Conservation (phyloP, 2,888 invertebrate species). For the Erebia epiphron region DNA sequence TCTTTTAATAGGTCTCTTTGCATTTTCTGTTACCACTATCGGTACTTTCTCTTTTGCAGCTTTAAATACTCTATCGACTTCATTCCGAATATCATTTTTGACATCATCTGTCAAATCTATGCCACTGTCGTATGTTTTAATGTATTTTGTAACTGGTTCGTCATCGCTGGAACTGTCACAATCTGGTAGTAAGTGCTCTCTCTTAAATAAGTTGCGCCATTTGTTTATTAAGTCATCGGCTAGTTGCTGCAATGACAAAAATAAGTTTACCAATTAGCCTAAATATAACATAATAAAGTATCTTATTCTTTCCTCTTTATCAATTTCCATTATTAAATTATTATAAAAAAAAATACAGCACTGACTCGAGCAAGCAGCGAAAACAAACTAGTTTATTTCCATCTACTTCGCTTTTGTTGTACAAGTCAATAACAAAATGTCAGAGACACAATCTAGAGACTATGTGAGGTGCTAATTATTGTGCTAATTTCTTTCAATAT, state of each 20-base stretch:
- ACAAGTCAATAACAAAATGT: no score
- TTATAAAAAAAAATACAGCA: no score
- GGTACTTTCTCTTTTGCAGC: conserved; percentile 35
- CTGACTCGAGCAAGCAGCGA: no score
- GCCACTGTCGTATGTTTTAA: conserved; percentile 57
- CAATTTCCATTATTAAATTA: no score
- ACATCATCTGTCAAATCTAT: conserved; percentile 62
- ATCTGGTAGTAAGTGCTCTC: conserved; percentile 45
- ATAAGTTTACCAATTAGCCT: neutral
- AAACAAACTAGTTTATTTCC: no score
- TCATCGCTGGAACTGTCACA: conserved; percentile 57
- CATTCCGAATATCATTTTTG: conserved; percentile 57
- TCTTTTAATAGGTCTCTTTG: conserved; percentile 36
- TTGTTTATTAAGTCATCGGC: conserved; percentile 58
- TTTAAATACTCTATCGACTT: conserved; percentile 56
- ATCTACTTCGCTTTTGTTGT: no score
- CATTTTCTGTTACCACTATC: conserved; percentile 21
- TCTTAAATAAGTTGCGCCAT: conserved; percentile 55
- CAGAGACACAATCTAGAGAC: no score
- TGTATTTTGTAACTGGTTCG: conserved; percentile 70
- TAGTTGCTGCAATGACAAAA: conserved; percentile 51
- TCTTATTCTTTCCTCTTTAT: no score
- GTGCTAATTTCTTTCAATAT: no score
- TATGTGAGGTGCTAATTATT: no score
- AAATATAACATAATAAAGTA: no score